Conservation (phyloP, 2,113 vertebrate species). For the Aphelocoma coerulescens region DNA sequence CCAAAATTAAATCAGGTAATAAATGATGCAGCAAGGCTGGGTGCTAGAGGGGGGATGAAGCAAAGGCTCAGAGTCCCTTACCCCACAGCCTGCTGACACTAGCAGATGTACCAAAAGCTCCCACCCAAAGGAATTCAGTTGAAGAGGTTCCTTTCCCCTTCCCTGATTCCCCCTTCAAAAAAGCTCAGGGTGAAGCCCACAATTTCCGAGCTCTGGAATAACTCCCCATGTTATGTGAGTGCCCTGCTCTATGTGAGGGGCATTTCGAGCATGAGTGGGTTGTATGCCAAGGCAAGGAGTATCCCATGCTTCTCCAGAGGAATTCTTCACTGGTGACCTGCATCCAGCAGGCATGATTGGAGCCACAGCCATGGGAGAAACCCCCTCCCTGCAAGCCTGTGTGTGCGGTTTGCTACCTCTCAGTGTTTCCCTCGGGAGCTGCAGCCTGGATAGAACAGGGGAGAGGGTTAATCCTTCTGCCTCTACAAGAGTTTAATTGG, state of each 20-base stretch:
- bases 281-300: neutral
- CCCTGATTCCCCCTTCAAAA: neutral
- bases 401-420: fast-evolving
- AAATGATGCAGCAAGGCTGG: neutral
- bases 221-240: too few relatives aligned
- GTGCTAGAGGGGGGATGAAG: neutral
- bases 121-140: fast-evolving
- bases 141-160: neutral
- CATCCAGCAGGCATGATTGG: neutral
- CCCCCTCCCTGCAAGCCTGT: fast-evolving
- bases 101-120: neutral
- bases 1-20: neutral
- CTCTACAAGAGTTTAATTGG: constrained; percentile 18
- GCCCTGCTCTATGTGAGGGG: fast-evolving
- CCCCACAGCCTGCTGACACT: neutral
- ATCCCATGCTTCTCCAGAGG: neutral
- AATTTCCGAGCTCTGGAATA: neutral
- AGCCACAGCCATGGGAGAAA: neutral
- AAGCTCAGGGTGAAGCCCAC: neutral
- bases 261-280: neutral
- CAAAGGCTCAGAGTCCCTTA: neutral
- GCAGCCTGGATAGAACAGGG: neutral
- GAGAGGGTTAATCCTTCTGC: neutral
- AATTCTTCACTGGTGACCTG: neutral
- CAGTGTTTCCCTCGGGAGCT: neutral